phyloP scores from a whole-genome alignment of 2,888 invertebrate genomes.

The Oscheius myriophilus region DNA sequence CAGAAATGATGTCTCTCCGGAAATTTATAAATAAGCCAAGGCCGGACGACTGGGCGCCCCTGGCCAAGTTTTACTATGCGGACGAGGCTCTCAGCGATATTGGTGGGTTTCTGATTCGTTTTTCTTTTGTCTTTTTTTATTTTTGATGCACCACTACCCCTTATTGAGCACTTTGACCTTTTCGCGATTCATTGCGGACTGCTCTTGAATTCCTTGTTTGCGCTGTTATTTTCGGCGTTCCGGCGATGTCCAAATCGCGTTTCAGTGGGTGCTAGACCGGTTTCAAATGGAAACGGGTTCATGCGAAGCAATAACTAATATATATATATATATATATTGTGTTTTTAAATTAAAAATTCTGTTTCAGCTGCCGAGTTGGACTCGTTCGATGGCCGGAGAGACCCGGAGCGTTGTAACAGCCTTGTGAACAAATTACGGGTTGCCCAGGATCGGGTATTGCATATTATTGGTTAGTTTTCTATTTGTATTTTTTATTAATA shows the following conservation, averaged over 20 bases:
- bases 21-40: slow-evolving; percentile 69
- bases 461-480: slow-evolving; percentile 66
- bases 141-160: background rate
- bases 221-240: slow-evolving; percentile 22
- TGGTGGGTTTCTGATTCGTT: slow-evolving; percentile 70
- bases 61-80: slow-evolving; percentile 86
- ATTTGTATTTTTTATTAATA: background rate
- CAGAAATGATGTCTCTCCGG: slow-evolving; percentile 66
- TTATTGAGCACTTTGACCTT: background rate
- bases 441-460: slow-evolving; percentile 78
- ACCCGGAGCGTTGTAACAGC: slow-evolving; percentile 93
- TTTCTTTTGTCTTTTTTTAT: background rate
- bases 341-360: too few relatives aligned
- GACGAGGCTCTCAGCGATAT: slow-evolving; percentile 94
- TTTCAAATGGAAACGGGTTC: too few relatives aligned
- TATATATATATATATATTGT: too few relatives aligned
- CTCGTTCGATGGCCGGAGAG: slow-evolving; percentile 96
- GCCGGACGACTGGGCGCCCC: slow-evolving; percentile 68
- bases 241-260: slow-evolving; percentile 24
- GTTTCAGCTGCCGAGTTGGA: slow-evolving; percentile 82
- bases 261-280: slow-evolving; percentile 1
- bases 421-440: slow-evolving; percentile 93
- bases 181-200: background rate
- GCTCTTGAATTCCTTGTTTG: slow-evolving; percentile 10
- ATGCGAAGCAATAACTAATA: too few relatives aligned